Evolutionary conservation across 1,140 invertebrate species (phyloP), one percentile per base, ranked within the genome.

Genomic region (Eupeodes corollae): DNA sequence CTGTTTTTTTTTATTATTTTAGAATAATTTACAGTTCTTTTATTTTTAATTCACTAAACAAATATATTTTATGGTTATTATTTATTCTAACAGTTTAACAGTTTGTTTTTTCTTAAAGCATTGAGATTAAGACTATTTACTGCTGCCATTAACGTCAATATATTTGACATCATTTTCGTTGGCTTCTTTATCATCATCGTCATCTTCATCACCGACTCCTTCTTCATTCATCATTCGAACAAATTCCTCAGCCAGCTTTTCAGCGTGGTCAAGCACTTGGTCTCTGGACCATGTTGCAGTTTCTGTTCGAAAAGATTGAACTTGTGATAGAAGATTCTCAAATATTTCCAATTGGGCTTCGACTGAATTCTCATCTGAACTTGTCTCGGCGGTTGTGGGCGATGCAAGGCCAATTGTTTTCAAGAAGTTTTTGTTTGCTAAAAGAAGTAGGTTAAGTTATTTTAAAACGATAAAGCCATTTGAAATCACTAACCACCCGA

Each of bases 251-350:
- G 44, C 48, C 45, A 50, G 42, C 5, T 42, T 35, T 41, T 50
- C 30, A 14, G 48, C 42, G 21, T 41, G 33, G 18, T 19, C 35
- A 12, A 50, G 18, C n/a, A 37, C 35, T 21, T 50, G 43, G 9
- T 45, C 32, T 12, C 43, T 43, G 18, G 48, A 46, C 48, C 37
- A 41, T 14, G 21, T 42, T 14, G 35, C n/a, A 3, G 48, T 40
- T 11, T 41, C 31, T 6, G 16, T 12, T 26, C 38, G 19, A 26
- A 50, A 50, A 15, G 18, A 14, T 37, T 46, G 45, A 2, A 46
- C 39, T 50, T 50, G 26, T 11, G 48, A 30, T 6, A 50, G 19
- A 1, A 50, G 39, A 12, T 42, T 45, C 32, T 50, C 48, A 30
- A 50, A 50, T 3, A 33, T 44, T 26, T 26, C 21, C 3, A 26